These are phyloP conservation scores for Xenopus petersii DNA, from an alignment of 2,797 vertebrate genomes.

Conservation along the genomic window DNA sequence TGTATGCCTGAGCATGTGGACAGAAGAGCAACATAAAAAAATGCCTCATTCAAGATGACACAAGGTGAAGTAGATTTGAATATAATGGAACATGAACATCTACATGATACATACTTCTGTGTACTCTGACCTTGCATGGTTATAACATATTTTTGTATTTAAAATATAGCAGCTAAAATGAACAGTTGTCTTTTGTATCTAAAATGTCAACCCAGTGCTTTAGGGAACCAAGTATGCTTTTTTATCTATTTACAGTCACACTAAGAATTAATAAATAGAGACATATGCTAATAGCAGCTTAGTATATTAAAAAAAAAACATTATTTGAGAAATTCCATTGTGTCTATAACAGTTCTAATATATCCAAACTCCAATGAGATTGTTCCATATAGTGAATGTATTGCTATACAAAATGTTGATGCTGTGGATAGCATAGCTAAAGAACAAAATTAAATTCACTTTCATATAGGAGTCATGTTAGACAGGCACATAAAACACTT, in stretches of 20 bases:
- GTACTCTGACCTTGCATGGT: no score
- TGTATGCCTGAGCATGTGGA: no score
- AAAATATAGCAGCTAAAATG: not conserved
- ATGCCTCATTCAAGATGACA: no score
- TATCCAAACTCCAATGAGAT: conserved; percentile 34
- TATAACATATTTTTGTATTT: no score
- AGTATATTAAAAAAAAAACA: conserved; percentile 39
- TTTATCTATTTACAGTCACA: conserved; percentile 47
- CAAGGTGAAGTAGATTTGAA: no score
- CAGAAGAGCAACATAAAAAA: no score
- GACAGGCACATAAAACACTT: no score
- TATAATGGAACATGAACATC: no score
- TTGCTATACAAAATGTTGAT: conserved; percentile 40
- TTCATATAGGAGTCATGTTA: conserved; percentile 3
- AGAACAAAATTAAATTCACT: conserved; percentile 17
- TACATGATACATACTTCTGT: no score
- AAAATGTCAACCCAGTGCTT: conserved; percentile 26
- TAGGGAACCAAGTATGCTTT: conserved; percentile 34
- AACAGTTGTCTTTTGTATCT: conserved; percentile 15
- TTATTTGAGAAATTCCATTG: conserved; percentile 42
- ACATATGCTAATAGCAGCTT: conserved; percentile 24
- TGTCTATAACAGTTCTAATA: conserved; percentile 36
- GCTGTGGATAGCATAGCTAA: conserved; percentile 34
- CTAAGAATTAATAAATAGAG: conserved; percentile 39
- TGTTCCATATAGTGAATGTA: conserved; percentile 37